Evolutionary conservation across 2,888 invertebrate species (phyloP), one percentile per base, ranked within the genome.

Genomic region (Electrophaes corylata): DNA sequence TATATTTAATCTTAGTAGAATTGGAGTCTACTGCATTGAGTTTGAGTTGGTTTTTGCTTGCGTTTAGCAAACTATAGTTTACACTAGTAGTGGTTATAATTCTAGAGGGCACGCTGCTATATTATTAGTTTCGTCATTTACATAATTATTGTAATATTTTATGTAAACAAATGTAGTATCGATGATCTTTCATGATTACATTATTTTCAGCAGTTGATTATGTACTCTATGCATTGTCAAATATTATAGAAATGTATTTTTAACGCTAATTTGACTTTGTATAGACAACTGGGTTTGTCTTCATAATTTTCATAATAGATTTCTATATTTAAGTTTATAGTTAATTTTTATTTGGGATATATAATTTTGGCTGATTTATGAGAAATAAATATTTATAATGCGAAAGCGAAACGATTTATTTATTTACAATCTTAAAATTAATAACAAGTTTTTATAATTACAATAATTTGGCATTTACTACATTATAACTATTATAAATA

Each of bases 301-400:
- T 66, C 67, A 70, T 57, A 37, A 67, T 78, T 81, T 84, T 81
- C 77, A 74, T 81, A 78, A 72, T 82, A 78, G 78, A 77, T 78
- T 72, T 78, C 71, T 84, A 73, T 79, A 54, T 81, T 78, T 87
- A 86, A 86, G 86, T 88, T 88, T 84, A 83, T 88, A 88, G 79
- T 76, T 77, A 82, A 78, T 82, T 80, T 86, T 87, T 84, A 86
- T 87, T 88, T 87, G 86, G 88, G 83, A 83, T 67, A 76, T 80
- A 79, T 85, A 84, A 82, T 88, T 89, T 89, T 88, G 89, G 87
- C 88, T 86, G 88, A 90, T 89, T 90, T 88, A 79, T 75, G 67
- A 78, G 80, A 65, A 87, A 84, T 85, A 86, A 86, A 86, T 87
- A 86, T 85, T 86, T 86, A 85, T 84, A 84, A 83, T 79, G 83